Evolutionary conservation across 1,140 invertebrate species (phyloP).

Genomic region (Dendrolimus kikuchii): DNA sequence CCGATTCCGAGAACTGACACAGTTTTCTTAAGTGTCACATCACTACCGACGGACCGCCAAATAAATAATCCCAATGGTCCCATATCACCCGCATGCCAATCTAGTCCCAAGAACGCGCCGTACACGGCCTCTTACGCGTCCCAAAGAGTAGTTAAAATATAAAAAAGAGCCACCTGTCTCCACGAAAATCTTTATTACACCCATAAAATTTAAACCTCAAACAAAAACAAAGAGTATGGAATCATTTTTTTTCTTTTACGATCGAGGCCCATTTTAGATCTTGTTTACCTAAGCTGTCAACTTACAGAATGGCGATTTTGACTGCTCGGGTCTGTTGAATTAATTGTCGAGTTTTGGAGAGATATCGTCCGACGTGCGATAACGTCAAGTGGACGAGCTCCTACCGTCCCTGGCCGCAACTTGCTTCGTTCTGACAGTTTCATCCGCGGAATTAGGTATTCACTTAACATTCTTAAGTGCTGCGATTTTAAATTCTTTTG

Average conservation of each 20-base stretch:
- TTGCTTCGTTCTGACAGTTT: slow-evolving; percentile 53
- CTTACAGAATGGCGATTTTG: slow-evolving; percentile 69
- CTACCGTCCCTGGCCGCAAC: slow-evolving; percentile 40
- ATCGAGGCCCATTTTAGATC: slow-evolving; percentile 61
- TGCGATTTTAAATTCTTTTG: slow-evolving; percentile 30
- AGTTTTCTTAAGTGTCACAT: slow-evolving; percentile 68
- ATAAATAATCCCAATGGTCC: slow-evolving; percentile 57
- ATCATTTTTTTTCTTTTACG: slow-evolving; percentile 55
- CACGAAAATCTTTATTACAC: slow-evolving; percentile 69
- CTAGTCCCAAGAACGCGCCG: slow-evolving; percentile 41
- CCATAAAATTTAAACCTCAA: slow-evolving; percentile 69
- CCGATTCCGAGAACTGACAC: slow-evolving; percentile 69
- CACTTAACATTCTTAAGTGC: slow-evolving; percentile 43
- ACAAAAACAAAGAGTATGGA: slow-evolving; percentile 61
- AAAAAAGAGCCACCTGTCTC: slow-evolving; percentile 70
- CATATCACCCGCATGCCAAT: slow-evolving; percentile 41
- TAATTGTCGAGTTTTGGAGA: slow-evolving; percentile 63
- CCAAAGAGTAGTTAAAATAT: slow-evolving; percentile 56
- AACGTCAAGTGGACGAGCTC: slow-evolving; percentile 36
- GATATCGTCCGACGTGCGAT: slow-evolving; percentile 63
- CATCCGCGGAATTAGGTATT: slow-evolving; percentile 31
- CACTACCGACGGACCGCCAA: slow-evolving; percentile 64
- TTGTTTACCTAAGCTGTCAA: slow-evolving; percentile 71
- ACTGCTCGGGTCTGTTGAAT: slow-evolving; percentile 58
- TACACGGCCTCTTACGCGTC: slow-evolving; percentile 38